These are phyloP conservation scores for Pogonocherus hispidulus DNA, from an alignment of 2,888 invertebrate species.

Conservation along the genomic window DNA sequence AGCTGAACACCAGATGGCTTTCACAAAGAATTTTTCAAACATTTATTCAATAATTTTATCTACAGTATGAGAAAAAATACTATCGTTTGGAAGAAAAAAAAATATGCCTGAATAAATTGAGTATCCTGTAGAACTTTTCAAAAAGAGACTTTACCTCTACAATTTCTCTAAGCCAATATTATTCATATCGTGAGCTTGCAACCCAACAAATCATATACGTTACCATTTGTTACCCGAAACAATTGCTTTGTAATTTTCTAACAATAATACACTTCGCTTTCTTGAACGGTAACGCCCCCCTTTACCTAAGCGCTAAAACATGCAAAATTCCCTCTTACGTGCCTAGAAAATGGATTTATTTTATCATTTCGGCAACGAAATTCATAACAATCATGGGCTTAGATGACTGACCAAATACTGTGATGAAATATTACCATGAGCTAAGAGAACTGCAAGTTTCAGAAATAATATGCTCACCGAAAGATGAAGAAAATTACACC, in stretches of 20 bases:
- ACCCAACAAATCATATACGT: too few species aligned
- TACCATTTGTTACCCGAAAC: not conserved
- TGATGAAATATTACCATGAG: not conserved
- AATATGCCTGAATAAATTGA: too few species aligned
- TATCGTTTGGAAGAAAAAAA: too few species aligned
- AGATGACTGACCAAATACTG: not conserved
- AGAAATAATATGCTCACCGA: slow-evolving; percentile 11
- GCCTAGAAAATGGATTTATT: not conserved
- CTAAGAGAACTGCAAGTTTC: not conserved
- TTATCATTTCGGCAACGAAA: not conserved
- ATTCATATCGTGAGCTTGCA: too few species aligned
- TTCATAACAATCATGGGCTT: not conserved
- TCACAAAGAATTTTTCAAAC: too few species aligned
- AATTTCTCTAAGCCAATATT: too few species aligned
- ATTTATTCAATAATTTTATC: too few species aligned
- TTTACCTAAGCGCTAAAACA: not conserved
- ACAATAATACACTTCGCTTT: not conserved
- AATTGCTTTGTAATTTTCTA: not conserved
- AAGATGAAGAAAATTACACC: slow-evolving; percentile 5
- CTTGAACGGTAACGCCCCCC: not conserved
- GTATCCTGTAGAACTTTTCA: too few species aligned
- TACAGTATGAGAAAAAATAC: too few species aligned
- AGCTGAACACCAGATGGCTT: too few species aligned
- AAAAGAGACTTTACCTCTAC: too few species aligned
- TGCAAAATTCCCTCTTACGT: not conserved